Evolutionary conservation across 37 sponge, comb jelly and placozoan species (phyloP).

Genomic region (Cladorhizidae sp.): DNA sequence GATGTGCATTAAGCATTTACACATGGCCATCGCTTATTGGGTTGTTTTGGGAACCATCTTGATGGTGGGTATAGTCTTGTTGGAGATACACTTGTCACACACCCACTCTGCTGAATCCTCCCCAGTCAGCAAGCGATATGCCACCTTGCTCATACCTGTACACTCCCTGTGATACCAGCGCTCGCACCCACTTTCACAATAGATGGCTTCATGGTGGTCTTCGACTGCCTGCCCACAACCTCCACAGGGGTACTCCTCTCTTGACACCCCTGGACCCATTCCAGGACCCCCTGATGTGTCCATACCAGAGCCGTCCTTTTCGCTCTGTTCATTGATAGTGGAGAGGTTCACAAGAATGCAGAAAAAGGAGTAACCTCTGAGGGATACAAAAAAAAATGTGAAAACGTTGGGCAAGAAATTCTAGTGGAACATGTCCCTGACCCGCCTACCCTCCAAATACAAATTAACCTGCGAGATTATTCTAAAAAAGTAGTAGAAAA

Average conservation of each 20-base stretch:
- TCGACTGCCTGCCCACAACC: slow-evolving; percentile 70
- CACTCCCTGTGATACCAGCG: slow-evolving; percentile 68
- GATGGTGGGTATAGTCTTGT: slow-evolving; percentile 53
- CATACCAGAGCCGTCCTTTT: no score
- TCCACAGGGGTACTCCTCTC: slow-evolving; percentile 77
- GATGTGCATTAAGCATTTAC: not conserved
- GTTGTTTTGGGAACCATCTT: slow-evolving; percentile 60
- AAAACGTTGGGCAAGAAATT: no score
- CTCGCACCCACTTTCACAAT: slow-evolving; percentile 84
- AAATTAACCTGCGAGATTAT: no score
- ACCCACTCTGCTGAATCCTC: slow-evolving; percentile 91
- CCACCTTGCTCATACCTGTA: slow-evolving; percentile 76
- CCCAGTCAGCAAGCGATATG: slow-evolving; percentile 80
- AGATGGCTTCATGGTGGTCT: slow-evolving; percentile 77
- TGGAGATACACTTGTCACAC: slow-evolving; percentile 79
- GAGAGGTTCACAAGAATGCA: no score
- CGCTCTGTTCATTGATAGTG: no score
- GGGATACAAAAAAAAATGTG: no score
- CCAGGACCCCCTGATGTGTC: no score
- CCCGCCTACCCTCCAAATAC: no score
- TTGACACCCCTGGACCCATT: not conserved
- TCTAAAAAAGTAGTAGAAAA: no score
- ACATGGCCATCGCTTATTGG: not conserved
- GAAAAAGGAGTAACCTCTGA: no score
- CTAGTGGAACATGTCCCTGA: no score